Conservation (phyloP, 2,797 vertebrate genomes). For the Poecile montanus region DNA sequence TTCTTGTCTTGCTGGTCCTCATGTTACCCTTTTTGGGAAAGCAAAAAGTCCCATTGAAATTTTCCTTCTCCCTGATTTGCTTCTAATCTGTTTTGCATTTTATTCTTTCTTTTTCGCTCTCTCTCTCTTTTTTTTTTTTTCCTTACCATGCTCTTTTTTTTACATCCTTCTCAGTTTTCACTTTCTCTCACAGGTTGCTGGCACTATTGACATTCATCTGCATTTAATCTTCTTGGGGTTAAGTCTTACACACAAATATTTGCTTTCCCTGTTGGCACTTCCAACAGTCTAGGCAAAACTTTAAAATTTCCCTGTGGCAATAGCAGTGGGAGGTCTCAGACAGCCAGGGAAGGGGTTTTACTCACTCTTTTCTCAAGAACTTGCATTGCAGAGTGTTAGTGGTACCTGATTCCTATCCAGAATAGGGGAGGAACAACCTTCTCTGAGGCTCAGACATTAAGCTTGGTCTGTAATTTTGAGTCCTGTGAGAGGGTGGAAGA, state of each 20-base stretch:
- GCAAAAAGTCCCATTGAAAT: background rate
- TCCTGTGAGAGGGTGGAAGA: background rate
- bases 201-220: conserved; percentile 63
- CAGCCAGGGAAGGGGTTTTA: conserved; percentile 31
- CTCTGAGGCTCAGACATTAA: background rate
- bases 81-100: conserved; percentile 34
- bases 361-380: background rate
- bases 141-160: background rate
- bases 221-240: conserved; percentile 65
- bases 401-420: conserved; percentile 24
- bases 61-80: background rate
- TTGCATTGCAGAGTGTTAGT: background rate
- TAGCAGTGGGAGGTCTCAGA: conserved; percentile 65
- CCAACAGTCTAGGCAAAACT: conserved; percentile 59
- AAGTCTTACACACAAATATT: conserved; percentile 66
- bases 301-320: conserved; percentile 49
- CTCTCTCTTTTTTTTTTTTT: background rate
- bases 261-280: conserved; percentile 63
- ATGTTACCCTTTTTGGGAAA: background rate
- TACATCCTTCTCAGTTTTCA: conserved; percentile 52
- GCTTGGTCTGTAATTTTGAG: background rate
- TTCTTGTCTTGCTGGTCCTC: background rate
- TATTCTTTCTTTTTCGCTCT: background rate
- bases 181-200: conserved; percentile 63
- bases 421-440: background rate